Evolutionary conservation across 1,140 invertebrate genomes (phyloP), one percentile per base, ranked within the genome.

Genomic region (Ceratoteleas bidentatus): DNA sequence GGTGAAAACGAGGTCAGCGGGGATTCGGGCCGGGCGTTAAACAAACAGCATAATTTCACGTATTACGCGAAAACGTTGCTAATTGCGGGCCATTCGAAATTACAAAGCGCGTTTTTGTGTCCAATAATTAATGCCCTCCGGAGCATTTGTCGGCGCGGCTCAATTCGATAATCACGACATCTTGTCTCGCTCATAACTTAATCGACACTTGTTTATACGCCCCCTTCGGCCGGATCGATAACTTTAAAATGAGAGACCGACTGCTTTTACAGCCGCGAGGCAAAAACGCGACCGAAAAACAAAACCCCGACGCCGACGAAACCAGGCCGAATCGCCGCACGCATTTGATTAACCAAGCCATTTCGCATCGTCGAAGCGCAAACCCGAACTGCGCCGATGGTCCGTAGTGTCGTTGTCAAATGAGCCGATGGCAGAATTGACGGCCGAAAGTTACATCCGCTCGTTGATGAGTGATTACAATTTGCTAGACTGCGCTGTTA

Each of bases 161-260:
- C 68, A 62, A 54, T 62, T 62, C 47, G 7, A 43, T 57, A 54
- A 73, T 62, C 69, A 32, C 15, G 36, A 61, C 52, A 9, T 8
- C 38, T 62, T 47, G 49, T 73, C 52, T 57, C 40, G 13, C 24
- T 1, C 45, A 34, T 60, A 60, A 47, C 62, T 68, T 56, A 61
- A 76, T 68, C 60, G 68, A 54, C 32, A n/a, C 62, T 75, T 75
- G 54, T 58, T 75, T 75, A 65, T 75, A 33, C 43, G 49, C 50
- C 60, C 13, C 40, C 13, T 15, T 64, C 64, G 49, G 43, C 43
- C 52, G 40, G 36, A 73, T 73, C 69, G 47, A 73, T 73, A 73
- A 64, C 43, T 57, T 73, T 73, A 49, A 73, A 73, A 72, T 70
- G 53, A 60, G 54, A 58, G 65, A 58, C 65, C 45, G 32, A 49